phyloP scores from a whole-genome alignment of 2,113 vertebrate species.

The Anoplopoma fimbria region DNA sequence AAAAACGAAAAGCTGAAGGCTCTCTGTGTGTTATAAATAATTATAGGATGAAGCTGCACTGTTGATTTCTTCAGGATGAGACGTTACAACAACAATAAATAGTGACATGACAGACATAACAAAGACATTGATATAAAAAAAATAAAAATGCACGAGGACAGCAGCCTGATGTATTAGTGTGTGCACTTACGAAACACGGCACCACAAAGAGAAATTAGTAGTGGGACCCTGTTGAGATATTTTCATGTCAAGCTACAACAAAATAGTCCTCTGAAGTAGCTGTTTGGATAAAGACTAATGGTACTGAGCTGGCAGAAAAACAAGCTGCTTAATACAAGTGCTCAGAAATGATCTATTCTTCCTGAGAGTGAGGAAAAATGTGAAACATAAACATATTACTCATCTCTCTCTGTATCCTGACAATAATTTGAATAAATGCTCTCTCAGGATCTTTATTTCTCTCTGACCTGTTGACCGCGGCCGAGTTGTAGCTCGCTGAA shows the following conservation, averaged over 20 bases:
- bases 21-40: background rate
- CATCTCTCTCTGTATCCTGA: background rate
- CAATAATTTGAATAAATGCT: conserved; percentile 14
- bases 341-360: background rate
- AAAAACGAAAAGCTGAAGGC: background rate
- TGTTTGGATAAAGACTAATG: background rate
- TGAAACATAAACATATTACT: background rate
- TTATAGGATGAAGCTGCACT: background rate
- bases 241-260: background rate
- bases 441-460: background rate
- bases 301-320: background rate
- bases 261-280: background rate
- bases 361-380: background rate
- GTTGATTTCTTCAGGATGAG: background rate
- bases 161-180: background rate
- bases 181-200: background rate
- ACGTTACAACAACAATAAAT: background rate
- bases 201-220: background rate
- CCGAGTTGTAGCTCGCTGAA: conserved; percentile 28
- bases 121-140: background rate
- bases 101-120: background rate
- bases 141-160: background rate
- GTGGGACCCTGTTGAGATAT: background rate
- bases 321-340: background rate
- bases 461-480: background rate